These are phyloP conservation scores for Sarotherodon lohbergeri DNA, from an alignment of 2,113 vertebrate species.

Conservation along the genomic window DNA sequence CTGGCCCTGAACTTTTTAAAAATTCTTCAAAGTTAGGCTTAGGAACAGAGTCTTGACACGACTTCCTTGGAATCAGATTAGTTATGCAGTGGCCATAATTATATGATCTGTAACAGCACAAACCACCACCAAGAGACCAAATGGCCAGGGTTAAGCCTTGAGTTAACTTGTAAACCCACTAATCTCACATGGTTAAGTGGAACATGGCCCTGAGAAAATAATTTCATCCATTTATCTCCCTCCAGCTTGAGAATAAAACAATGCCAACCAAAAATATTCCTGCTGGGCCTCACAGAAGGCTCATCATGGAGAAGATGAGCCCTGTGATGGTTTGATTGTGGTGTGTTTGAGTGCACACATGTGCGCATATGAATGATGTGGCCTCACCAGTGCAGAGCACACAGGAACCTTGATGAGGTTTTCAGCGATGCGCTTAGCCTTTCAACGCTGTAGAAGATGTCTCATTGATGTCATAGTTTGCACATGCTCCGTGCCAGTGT, in stretches of 20 bases:
- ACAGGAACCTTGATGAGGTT: slow-evolving; percentile 33
- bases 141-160: background rate
- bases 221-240: background rate
- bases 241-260: slow-evolving; percentile 39
- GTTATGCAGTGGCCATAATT: background rate
- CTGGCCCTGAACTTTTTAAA: background rate
- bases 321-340: slow-evolving; percentile 37
- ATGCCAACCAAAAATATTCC: slow-evolving; percentile 31
- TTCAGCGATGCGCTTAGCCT: slow-evolving; percentile 38
- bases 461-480: slow-evolving; percentile 30
- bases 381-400: background rate
- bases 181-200: background rate
- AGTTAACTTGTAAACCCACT: background rate
- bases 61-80: background rate
- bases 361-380: background rate
- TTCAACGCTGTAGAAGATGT: slow-evolving; percentile 22
- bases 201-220: background rate
- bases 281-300: slow-evolving; percentile 27
- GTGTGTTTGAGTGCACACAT: background rate
- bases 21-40: background rate
- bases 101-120: background rate
- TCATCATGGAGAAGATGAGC: slow-evolving; percentile 30
- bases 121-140: background rate
- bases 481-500: background rate
- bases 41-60: background rate